phyloP scores from a whole-genome alignment of 2,888 invertebrate species.

The Parnassius orleans region DNA sequence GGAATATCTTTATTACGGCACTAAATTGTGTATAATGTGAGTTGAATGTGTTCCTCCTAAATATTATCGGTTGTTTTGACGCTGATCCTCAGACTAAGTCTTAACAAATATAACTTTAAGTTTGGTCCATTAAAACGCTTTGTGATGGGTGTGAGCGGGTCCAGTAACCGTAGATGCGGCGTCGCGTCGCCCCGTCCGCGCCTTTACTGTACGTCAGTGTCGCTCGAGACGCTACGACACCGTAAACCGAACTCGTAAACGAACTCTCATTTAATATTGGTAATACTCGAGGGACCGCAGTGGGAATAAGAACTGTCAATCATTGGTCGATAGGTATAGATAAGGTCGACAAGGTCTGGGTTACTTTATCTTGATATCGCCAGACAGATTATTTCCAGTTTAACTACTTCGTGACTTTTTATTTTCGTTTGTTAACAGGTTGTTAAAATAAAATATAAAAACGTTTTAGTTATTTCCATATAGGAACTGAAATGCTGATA shows the following conservation, averaged over 20 bases:
- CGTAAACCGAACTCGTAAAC: slow-evolving; percentile 13
- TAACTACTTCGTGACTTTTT: background rate
- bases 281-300: background rate
- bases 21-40: no score
- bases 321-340: slow-evolving; percentile 1
- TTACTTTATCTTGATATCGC: slow-evolving; percentile 2
- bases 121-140: no score
- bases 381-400: background rate
- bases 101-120: no score
- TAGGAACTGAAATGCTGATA: no score
- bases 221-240: slow-evolving; percentile 4
- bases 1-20: no score
- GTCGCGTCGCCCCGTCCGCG: background rate
- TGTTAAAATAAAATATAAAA: no score
- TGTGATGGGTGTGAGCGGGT: no score
- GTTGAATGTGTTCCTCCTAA: no score
- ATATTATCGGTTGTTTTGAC: no score
- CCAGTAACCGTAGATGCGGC: background rate
- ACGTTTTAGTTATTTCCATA: no score
- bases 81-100: no score
- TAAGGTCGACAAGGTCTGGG: background rate
- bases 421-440: no score
- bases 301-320: slow-evolving; percentile 9
- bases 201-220: background rate
- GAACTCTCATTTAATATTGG: slow-evolving; percentile 6